Base-by-base conservation (phyloP, 2,888 invertebrate genomes). In the Nomada hirtipes region DNA sequence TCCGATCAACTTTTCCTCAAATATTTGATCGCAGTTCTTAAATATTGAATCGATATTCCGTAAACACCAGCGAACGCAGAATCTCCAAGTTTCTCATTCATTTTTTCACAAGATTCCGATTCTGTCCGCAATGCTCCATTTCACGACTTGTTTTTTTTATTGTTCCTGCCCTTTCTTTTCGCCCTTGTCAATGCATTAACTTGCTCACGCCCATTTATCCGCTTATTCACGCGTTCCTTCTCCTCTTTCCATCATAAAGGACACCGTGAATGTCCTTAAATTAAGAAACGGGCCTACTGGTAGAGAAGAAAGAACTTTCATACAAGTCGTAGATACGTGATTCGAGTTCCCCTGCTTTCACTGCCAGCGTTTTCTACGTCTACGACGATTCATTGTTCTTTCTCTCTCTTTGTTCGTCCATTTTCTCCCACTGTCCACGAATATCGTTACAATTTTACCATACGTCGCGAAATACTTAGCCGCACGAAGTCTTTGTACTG, bases 301-400 rank as follows among this genome's bases (percentile, higher is more conserved):
- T n/a, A 61, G 53, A 59, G 65, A 36, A n/a, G 44, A n/a, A 60
- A 69, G 67, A 9, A 44, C 26, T 69, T 60, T 71, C 59, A 50
- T 65, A 64, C 53, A 23, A 52, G 29, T 23, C 44, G 15, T 36
- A 36, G 13, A 63, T 63, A 50, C 74, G 79, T 57, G 64, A 75
- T 70, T 75, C 52, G 59, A 70, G 36, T 50, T 64, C 20, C 20
- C 11, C 36, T 53, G 11, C 26, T 59, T 68, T 53, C 29, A 23
- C 20, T 36, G 11, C 52, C 52, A 20, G 50, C 52, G 55, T 18
- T 63, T 72, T 68, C 63, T 13, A 29, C 36, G 29, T 75, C 50
- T 42, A 53, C 23, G 63, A 57, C 63, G 53, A 50, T 71, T 75
- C 79, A 60, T 79, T 79, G 82, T 75, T 72, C 13, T n/a, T 18